Evolutionary conservation across 2,888 invertebrate species (phyloP), one percentile per base, ranked within the genome.

Genomic region (Zygaena filipendulae): DNA sequence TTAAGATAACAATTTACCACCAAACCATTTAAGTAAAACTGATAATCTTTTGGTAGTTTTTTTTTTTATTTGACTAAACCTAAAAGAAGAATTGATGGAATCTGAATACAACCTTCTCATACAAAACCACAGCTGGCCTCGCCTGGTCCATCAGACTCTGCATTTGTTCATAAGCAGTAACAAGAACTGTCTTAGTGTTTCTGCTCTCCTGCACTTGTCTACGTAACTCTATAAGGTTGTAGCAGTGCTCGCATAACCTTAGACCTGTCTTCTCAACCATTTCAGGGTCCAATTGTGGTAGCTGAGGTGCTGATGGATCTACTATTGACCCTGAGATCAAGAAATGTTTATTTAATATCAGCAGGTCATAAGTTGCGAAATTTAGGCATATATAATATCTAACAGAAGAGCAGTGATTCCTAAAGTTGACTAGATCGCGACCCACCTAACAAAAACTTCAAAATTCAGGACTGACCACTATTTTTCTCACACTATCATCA

Each of bases 151-250:
- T 88, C 30, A 89, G 75, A 28, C 85, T 83, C 42, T 87, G 84
- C 71, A 97, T 85, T 59, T 91, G 86, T 31, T 90, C 89, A 61
- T 97, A 97, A 16, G 92, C 84, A 20, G 91, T 86, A 37, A 89
- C 86, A 14, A 96, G 83, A 2, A 86, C 81, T 4, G 94, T 92
- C 47, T 92, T 92, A 19, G 86, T 84, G 30, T 88, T 90, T 45
- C 92, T 84, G 39, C 88, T 88, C 39, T 94, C 90, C 56, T 95
- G 91, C 52, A 91, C 85, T 48, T 87, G 84, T 44, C 84, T 83
- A 42, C 95, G 85, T 21, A 92, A 66, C 48, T 94, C 92, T 26
- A 97, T 75, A 31, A 95, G 83, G 52, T 89, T 87, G 32, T 87
- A 86, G 46, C 95, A 95, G 57, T 91, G 90, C 14, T 84, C 82